Conservation (phyloP, 2,888 invertebrate species). For the Nomada hirtipes region DNA sequence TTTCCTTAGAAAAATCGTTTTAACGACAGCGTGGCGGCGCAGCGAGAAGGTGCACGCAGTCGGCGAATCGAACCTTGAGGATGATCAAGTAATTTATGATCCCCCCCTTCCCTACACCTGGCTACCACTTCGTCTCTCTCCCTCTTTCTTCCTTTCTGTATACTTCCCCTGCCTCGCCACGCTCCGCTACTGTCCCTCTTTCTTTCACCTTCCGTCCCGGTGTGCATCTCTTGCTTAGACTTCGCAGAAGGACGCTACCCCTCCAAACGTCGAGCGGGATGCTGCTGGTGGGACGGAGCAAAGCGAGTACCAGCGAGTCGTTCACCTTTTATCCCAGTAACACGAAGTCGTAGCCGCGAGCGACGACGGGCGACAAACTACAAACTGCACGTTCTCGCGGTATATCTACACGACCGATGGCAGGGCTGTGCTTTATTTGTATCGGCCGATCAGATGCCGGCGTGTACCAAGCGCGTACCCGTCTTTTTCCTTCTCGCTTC, state of each 20-base stretch:
- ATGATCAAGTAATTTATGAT: conserved; percentile 71
- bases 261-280: conserved; percentile 79
- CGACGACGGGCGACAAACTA: conserved; percentile 78
- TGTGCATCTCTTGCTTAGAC: conserved; percentile 67
- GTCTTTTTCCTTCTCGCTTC: conserved; percentile 1
- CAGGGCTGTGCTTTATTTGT: conserved; percentile 79
- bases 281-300: conserved; percentile 77
- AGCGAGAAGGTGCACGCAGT: conserved; percentile 57
- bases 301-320: conserved; percentile 78
- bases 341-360: conserved; percentile 82
- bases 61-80: conserved; percentile 69
- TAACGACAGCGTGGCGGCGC: conserved; percentile 49
- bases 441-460: conserved; percentile 77
- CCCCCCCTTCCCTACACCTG: conserved; percentile 30
- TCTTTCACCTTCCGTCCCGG: conserved; percentile 26
- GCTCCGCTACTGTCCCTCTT: conserved; percentile 1
- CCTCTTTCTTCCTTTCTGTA: not conserved
- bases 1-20: conserved; percentile 58
- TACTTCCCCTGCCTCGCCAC: not conserved
- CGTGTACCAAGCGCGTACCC: conserved; percentile 47
- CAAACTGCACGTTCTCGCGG: conserved; percentile 78
- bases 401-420: conserved; percentile 69
- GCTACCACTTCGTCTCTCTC: conserved; percentile 12
- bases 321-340: conserved; percentile 85
- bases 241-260: conserved; percentile 78